phyloP scores from a whole-genome alignment of 2,888 invertebrate genomes.

The Ypsolopha scabrella region DNA sequence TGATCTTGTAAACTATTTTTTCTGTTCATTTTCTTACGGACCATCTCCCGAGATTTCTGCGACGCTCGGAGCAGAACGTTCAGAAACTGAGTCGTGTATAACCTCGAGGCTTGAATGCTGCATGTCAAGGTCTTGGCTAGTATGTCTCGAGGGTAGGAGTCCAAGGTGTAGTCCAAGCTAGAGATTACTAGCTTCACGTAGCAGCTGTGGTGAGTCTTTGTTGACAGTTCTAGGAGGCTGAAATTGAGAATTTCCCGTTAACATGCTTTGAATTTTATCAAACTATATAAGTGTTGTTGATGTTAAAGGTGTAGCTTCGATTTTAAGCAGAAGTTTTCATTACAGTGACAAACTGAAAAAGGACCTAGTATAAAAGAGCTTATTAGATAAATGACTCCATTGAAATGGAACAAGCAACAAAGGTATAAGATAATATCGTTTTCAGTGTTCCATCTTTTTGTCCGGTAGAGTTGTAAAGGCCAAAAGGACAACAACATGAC shows the following conservation, averaged over 20 bases:
- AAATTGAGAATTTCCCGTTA: conserved; percentile 14
- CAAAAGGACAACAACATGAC: too few species aligned
- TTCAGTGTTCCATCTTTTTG: too few species aligned
- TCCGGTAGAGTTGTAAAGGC: too few species aligned
- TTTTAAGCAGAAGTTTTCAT: too few species aligned
- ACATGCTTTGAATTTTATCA: conserved; percentile 6
- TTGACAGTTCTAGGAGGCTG: conserved; percentile 84
- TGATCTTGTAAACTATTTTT: conserved; percentile 40
- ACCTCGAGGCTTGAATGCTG: conserved; percentile 65
- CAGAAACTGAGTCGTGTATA: conserved; percentile 94
- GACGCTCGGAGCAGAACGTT: conserved; percentile 86
- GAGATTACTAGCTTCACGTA: conserved; percentile 95
- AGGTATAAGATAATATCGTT: too few species aligned
- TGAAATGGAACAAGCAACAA: too few species aligned
- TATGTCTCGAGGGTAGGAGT: conserved; percentile 78
- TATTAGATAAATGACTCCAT: too few species aligned
- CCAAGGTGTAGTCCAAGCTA: conserved; percentile 87
- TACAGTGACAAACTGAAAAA: too few species aligned
- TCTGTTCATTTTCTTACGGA: conserved; percentile 53
- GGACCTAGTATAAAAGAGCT: too few species aligned
- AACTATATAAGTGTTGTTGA: not conserved
- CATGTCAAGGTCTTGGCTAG: conserved; percentile 71
- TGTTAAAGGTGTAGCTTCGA: not conserved
- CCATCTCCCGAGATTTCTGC: conserved; percentile 49
- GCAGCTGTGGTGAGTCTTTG: conserved; percentile 87